These are phyloP conservation scores for Diarsia rubi DNA, from an alignment of 2,888 invertebrate genomes.

Conservation along the genomic window DNA sequence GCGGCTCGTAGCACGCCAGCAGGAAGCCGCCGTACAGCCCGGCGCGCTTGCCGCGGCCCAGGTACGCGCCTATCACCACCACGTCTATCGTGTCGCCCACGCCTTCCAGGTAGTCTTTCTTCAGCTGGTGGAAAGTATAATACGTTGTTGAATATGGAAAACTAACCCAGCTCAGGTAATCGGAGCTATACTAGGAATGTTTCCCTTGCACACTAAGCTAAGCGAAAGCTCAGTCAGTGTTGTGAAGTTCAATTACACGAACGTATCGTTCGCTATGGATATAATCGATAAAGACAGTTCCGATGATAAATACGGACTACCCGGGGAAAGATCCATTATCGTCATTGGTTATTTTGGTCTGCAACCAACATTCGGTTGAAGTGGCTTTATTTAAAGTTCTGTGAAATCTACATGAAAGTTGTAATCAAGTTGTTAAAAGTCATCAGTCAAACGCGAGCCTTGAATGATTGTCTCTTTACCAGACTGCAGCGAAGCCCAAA, in stretches of 20 bases:
- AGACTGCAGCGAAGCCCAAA: too few relatives aligned
- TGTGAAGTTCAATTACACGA: not conserved
- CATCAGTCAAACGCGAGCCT: too few relatives aligned
- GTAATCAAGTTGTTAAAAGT: too few relatives aligned
- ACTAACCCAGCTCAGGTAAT: not conserved
- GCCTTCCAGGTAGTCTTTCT: slow-evolving; percentile 99
- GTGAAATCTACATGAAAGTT: not conserved
- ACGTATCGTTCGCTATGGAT: not conserved
- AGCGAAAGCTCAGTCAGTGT: not conserved
- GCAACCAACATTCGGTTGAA: not conserved
- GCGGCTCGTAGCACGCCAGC: slow-evolving; percentile 97
- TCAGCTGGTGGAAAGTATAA: slow-evolving; percentile 87
- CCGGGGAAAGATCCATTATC: not conserved
- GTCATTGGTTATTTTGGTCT: not conserved
- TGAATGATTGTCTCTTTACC: too few relatives aligned
- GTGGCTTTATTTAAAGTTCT: not conserved
- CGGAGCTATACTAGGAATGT: not conserved
- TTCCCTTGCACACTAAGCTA: not conserved
- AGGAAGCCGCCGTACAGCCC: slow-evolving; percentile 98
- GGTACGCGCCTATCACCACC: slow-evolving; percentile 98
- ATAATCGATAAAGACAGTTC: not conserved
- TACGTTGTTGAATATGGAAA: not conserved
- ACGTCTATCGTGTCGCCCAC: slow-evolving; percentile 99
- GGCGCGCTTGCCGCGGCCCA: slow-evolving; percentile 97
- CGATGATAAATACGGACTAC: not conserved